Conservation (phyloP, 2,113 vertebrate genomes). For the Onychostruthus taczanowskii region DNA sequence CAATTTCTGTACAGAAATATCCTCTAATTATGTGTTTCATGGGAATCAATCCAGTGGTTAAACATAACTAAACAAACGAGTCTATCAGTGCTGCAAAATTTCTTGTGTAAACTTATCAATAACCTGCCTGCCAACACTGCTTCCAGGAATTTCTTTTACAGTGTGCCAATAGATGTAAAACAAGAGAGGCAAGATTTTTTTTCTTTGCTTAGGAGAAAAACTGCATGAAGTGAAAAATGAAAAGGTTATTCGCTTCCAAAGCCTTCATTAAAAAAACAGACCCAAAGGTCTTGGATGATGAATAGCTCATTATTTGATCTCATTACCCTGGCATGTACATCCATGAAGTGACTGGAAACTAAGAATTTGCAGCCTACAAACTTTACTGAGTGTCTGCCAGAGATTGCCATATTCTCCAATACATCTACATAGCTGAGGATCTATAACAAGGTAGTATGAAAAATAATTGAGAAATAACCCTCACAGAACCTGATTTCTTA, state of each 20-base stretch:
- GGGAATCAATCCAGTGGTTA: not conserved
- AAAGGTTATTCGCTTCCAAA: conserved; percentile 33
- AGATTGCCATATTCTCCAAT: not conserved
- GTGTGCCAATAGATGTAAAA: not conserved
- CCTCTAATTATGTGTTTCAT: not conserved
- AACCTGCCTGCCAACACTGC: not conserved
- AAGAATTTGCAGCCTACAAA: not conserved
- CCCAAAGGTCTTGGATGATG: conserved; percentile 23
- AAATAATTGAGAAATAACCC: not conserved
- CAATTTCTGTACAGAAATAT: not conserved
- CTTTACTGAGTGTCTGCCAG: not conserved
- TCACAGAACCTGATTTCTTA: not conserved
- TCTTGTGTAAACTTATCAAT: not conserved
- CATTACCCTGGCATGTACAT: not conserved
- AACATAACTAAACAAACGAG: not conserved
- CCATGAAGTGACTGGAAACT: not conserved
- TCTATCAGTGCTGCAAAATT: not conserved
- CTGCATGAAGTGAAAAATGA: conserved; percentile 1
- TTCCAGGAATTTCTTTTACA: not conserved
- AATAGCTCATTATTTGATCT: conserved; percentile 32
- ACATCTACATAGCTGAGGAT: not conserved
- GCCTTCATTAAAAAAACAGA: not conserved
- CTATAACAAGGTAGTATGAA: not conserved
- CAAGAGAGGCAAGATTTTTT: not conserved
- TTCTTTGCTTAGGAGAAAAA: not conserved